Evolutionary conservation across 1,140 invertebrate species (phyloP).

Genomic region (Lasioglossum albipes): DNA sequence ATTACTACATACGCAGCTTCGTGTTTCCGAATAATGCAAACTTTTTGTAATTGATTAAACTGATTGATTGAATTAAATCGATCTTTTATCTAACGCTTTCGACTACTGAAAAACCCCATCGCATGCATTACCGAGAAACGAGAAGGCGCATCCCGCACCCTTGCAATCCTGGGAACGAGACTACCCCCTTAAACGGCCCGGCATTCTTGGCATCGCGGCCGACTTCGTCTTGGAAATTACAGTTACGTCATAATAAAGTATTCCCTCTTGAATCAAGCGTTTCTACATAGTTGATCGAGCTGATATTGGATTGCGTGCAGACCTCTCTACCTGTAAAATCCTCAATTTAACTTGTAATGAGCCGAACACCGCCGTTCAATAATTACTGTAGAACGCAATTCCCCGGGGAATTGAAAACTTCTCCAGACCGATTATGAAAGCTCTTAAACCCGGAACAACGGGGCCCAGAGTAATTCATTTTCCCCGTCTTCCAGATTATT

Average conservation of each 20-base stretch:
- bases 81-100: too few species aligned
- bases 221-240: not conserved
- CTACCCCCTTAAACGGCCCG: not conserved
- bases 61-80: too few species aligned
- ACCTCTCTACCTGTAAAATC: not conserved
- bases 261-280: not conserved
- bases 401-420: not conserved
- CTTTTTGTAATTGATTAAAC: too few species aligned
- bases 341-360: conserved; percentile 2
- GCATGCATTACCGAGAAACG: too few species aligned
- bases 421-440: not conserved
- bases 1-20: too few species aligned
- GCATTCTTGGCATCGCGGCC: not conserved
- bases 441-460: not conserved
- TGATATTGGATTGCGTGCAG: not conserved
- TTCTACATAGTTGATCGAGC: not conserved
- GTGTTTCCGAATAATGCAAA: too few species aligned
- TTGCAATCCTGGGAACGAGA: too few species aligned
- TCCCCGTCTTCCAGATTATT: not conserved
- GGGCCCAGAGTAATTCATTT: not conserved
- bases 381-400: not conserved
- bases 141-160: too few species aligned
- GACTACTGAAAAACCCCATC: too few species aligned
- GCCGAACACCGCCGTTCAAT: not conserved
- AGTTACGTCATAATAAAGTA: not conserved